phyloP scores from a whole-genome alignment of 2,113 vertebrate genomes.

The Scopus umbretta region DNA sequence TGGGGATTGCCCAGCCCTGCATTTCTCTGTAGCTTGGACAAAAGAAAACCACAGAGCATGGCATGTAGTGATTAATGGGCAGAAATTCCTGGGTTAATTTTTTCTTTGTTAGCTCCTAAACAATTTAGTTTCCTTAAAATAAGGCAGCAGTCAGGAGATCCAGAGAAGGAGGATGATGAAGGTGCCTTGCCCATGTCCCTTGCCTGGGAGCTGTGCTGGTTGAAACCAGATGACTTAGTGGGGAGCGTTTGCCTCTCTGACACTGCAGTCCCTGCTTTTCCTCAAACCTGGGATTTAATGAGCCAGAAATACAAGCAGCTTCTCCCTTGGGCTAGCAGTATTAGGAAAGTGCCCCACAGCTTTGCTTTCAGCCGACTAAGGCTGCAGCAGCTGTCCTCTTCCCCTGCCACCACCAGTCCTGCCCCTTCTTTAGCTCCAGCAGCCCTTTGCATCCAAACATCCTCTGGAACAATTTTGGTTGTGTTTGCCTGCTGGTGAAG shows the following conservation, averaged over 20 bases:
- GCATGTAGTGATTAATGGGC: not conserved
- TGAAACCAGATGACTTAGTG: not conserved
- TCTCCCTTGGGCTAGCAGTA: not conserved
- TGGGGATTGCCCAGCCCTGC: fast-evolving
- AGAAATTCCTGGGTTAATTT: not conserved
- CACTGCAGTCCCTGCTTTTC: fast-evolving
- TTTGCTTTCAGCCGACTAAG: not conserved
- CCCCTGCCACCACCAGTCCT: not conserved
- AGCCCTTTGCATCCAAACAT: not conserved
- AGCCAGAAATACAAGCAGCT: not conserved
- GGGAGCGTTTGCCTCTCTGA: not conserved
- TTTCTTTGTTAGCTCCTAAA: not conserved
- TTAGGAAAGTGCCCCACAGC: not conserved
- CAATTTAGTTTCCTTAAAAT: not conserved
- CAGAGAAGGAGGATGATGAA: not conserved
- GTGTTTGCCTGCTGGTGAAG: not conserved
- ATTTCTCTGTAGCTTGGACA: not conserved
- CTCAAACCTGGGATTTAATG: not conserved
- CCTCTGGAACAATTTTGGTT: not conserved
- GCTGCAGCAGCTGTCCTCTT: not conserved
- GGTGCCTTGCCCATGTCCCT: not conserved
- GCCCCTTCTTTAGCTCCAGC: not conserved
- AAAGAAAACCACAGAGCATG: not conserved
- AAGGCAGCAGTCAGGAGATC: not conserved
- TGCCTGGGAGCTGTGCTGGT: not conserved